phyloP scores from a whole-genome alignment of 2,797 vertebrate genomes.

The Crypturellus tataupa region DNA sequence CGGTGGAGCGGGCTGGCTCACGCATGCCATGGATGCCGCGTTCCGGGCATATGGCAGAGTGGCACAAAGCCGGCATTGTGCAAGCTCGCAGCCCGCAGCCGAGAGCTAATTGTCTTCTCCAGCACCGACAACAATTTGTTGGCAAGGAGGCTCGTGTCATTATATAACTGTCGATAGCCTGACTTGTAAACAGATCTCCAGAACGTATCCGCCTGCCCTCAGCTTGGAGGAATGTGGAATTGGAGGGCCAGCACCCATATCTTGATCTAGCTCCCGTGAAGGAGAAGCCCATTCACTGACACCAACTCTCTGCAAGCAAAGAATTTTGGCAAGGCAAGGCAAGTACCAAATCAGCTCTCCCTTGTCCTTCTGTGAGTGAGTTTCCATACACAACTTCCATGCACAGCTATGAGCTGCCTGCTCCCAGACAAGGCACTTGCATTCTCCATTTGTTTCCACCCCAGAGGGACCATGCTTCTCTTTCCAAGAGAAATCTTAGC shows the following conservation, averaged over 20 bases:
- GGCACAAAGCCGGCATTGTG: slow-evolving; percentile 78
- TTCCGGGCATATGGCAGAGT: slow-evolving; percentile 51
- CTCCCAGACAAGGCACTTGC: background rate
- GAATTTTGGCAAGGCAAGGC: background rate
- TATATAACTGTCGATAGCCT: slow-evolving; percentile 75
- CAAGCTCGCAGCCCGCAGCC: slow-evolving; percentile 32
- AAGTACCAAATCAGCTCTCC: background rate
- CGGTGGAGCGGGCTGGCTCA: background rate
- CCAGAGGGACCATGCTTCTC: background rate
- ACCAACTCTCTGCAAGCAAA: background rate
- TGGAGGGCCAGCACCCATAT: background rate
- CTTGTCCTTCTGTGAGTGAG: background rate
- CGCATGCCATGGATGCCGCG: background rate
- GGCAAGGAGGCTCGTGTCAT: slow-evolving; percentile 71
- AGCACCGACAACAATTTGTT: slow-evolving; percentile 65
- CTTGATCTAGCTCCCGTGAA: slow-evolving; percentile 11
- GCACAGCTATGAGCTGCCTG: background rate
- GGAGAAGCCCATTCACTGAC: background rate
- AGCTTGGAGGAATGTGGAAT: slow-evolving; percentile 62
- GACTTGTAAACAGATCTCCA: slow-evolving; percentile 69
- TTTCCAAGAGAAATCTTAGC: background rate
- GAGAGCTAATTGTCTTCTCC: slow-evolving; percentile 72
- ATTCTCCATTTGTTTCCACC: background rate
- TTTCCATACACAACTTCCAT: background rate
- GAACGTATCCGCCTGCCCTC: slow-evolving; percentile 38